Conservation (phyloP, 2,888 invertebrate genomes). For the Hemaris fuciformis region DNA sequence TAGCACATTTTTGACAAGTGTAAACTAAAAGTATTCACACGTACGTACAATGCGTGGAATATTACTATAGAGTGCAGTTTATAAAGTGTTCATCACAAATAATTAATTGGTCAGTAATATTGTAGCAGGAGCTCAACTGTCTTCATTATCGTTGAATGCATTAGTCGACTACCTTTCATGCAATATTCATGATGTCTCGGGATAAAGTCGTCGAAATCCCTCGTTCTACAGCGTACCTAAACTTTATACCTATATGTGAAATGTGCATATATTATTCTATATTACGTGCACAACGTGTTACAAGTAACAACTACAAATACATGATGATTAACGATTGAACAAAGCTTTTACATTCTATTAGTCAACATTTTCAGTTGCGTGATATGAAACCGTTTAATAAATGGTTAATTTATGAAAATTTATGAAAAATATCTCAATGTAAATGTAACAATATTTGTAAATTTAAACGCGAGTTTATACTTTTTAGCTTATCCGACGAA, state of each 20-base stretch:
- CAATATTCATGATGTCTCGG: conserved; percentile 34
- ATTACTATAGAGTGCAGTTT: no score
- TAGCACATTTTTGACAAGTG: neutral
- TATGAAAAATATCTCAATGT: neutral
- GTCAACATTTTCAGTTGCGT: neutral
- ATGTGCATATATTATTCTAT: neutral
- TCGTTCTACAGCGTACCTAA: neutral
- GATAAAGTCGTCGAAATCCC: conserved; percentile 1
- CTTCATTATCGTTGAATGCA: conserved; percentile 28
- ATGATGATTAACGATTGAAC: neutral
- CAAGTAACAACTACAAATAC: no score
- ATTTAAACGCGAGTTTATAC: no score
- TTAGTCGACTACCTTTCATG: conserved; percentile 25
- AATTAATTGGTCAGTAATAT: conserved; percentile 6
- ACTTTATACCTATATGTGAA: neutral
- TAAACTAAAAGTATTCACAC: neutral
- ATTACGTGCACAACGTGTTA: neutral
- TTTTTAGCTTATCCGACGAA: neutral
- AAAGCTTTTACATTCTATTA: neutral
- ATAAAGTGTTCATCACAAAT: neutral
- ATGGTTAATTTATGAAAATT: neutral
- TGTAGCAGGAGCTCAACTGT: conserved; percentile 15
- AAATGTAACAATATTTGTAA: neutral
- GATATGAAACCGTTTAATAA: neutral
- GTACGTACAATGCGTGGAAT: no score